These are phyloP conservation scores for Diacarnus erythraeanus DNA, from an alignment of 37 sponge, comb jelly and placozoan genomes.

Conservation along the genomic window DNA sequence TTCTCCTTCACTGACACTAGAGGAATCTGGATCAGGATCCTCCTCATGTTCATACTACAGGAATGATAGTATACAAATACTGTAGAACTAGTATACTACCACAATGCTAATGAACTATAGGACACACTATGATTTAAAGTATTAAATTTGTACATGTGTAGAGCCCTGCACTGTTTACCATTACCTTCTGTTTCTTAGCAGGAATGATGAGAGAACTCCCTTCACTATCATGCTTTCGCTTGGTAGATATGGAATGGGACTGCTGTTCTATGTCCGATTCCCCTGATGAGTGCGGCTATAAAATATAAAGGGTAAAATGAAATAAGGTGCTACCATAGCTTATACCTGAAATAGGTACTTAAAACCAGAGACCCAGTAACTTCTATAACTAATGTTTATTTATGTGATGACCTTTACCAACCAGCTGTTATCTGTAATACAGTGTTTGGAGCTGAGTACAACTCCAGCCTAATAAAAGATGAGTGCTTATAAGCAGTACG, in stretches of 20 bases:
- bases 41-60: slow-evolving; percentile 9
- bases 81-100: not conserved
- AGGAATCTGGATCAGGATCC: slow-evolving; percentile 16
- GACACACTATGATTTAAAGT: too few species aligned
- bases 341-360: too few species aligned
- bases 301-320: not conserved
- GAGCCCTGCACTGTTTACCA: not conserved
- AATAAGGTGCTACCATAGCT: too few species aligned
- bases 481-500: too few species aligned
- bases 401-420: too few species aligned
- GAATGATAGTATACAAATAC: not conserved
- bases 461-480: too few species aligned
- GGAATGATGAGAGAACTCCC: not conserved
- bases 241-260: not conserved
- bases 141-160: not conserved
- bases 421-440: too few species aligned
- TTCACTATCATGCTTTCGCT: slow-evolving; percentile 21
- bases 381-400: too few species aligned
- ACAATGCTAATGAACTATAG: too few species aligned
- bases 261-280: slow-evolving; percentile 55
- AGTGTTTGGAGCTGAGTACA: too few species aligned
- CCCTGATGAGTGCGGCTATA: slow-evolving; percentile 3
- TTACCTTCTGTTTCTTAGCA: slow-evolving; percentile 55
- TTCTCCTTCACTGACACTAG: slow-evolving; percentile 65
- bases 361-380: too few species aligned